phyloP scores from a whole-genome alignment of 2,113 vertebrate species.

The Carassius carassius region DNA sequence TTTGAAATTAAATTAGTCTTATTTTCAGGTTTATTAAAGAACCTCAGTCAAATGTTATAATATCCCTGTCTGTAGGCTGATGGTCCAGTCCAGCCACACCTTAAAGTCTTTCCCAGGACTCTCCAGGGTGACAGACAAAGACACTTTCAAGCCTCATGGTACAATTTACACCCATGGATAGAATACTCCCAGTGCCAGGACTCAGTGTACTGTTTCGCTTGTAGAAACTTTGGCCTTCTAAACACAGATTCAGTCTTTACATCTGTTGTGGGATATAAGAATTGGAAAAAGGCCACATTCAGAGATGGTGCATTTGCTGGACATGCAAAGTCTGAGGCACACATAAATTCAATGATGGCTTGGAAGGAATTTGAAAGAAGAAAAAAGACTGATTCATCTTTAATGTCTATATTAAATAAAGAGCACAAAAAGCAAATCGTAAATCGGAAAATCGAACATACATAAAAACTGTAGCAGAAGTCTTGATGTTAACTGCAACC shows the following conservation, averaged over 20 bases:
- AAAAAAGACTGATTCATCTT: neutral
- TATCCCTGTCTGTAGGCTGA: too few relatives aligned
- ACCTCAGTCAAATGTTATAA: too few relatives aligned
- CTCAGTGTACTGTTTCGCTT: slow-evolving; percentile 4
- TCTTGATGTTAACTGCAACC: neutral
- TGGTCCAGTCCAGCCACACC: neutral
- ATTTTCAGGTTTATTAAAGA: too few relatives aligned
- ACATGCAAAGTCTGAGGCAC: neutral
- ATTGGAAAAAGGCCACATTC: neutral
- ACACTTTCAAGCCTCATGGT: neutral
- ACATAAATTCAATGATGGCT: neutral
- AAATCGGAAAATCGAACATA: neutral
- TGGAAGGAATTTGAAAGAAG: neutral
- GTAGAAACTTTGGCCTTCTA: neutral
- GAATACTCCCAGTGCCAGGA: neutral
- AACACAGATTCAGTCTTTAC: slow-evolving; percentile 33
- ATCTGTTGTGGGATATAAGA: neutral
- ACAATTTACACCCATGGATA: neutral
- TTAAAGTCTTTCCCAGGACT: neutral
- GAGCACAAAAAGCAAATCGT: neutral
- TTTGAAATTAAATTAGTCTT: too few relatives aligned
- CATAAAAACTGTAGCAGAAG: neutral
- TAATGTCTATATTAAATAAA: neutral
- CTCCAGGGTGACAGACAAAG: neutral
- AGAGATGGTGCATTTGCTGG: neutral